A percentile compares a stretch with the other conserved stretches of the same genome.
phyloP scores from a whole-genome alignment of 2,797 vertebrate species.

The Danio choprae region DNA sequence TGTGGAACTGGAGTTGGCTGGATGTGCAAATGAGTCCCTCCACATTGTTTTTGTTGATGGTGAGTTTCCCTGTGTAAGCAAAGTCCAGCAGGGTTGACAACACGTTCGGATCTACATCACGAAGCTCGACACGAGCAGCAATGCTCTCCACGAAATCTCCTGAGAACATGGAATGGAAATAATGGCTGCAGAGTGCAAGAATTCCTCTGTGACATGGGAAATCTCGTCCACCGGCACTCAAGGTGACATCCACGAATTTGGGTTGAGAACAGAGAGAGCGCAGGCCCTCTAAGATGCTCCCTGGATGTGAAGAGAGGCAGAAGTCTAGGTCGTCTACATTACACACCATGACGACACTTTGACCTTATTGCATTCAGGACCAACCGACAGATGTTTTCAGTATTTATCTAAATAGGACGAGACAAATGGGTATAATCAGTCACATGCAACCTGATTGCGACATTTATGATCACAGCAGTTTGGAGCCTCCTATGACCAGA shows the following conservation, averaged over 20 bases:
- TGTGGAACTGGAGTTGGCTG: conserved; percentile 91
- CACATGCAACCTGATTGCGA: conserved; percentile 32
- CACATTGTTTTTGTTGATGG: conserved; percentile 93
- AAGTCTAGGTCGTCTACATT: conserved; percentile 95
- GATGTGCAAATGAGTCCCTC: conserved; percentile 88
- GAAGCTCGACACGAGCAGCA: conserved; percentile 88
- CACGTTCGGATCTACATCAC: conserved; percentile 81
- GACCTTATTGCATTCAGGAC: conserved; percentile 36
- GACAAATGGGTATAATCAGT: conserved; percentile 42
- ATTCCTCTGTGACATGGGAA: conserved; percentile 92
- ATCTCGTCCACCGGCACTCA: conserved; percentile 83
- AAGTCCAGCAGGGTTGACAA: conserved; percentile 89
- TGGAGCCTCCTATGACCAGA: conserved; percentile 5
- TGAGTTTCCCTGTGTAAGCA: conserved; percentile 92
- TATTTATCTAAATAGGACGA: conserved; percentile 63
- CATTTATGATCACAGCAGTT: conserved; percentile 24
- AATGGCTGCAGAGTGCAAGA: conserved; percentile 93
- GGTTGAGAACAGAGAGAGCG: conserved; percentile 85
- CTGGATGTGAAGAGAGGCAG: conserved; percentile 90
- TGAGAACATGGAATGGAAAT: conserved; percentile 94
- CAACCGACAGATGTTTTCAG: conserved; percentile 36
- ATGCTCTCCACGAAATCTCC: conserved; percentile 95
- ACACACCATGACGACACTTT: conserved; percentile 84
- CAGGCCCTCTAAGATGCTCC: conserved; percentile 89
- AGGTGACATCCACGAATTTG: conserved; percentile 88